Percentiles rank a stretch among this genome's conserved stretches.
phyloP scores from a whole-genome alignment of 2,113 vertebrate species.

The Physeter macrocephalus region DNA sequence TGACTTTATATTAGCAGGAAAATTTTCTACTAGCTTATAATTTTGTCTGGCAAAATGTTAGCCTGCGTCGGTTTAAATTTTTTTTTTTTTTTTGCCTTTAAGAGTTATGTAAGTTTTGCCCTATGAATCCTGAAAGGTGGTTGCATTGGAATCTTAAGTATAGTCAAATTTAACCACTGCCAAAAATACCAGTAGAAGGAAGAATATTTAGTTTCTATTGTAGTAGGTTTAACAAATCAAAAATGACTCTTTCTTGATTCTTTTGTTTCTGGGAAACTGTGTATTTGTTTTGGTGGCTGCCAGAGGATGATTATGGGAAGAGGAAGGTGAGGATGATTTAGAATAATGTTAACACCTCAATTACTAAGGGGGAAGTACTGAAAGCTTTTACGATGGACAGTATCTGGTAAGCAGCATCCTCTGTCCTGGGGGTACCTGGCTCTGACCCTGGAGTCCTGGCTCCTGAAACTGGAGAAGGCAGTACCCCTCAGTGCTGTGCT shows the following conservation, averaged over 20 bases:
- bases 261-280: not conserved
- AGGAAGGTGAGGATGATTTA: not conserved
- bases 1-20: not conserved
- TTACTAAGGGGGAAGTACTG: not conserved
- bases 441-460: not conserved
- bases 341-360: fast-evolving
- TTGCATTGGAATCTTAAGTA: not conserved
- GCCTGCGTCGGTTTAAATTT: not conserved
- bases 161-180: not conserved
- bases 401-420: not conserved
- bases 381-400: too few relatives aligned
- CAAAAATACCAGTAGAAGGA: not conserved
- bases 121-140: not conserved
- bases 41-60: not conserved
- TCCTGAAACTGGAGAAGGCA: not conserved
- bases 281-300: not conserved
- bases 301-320: not conserved
- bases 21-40: not conserved
- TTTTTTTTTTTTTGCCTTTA: not conserved
- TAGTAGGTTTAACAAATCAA: not conserved
- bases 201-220: not conserved
- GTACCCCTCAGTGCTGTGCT: not conserved
- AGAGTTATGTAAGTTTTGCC: not conserved
- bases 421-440: not conserved
- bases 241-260: not conserved